Percentiles rank a stretch among this genome's conserved stretches.
These are phyloP conservation scores for Periplaneta americana DNA, from an alignment of 1,140 invertebrate species.

Conservation along the genomic window DNA sequence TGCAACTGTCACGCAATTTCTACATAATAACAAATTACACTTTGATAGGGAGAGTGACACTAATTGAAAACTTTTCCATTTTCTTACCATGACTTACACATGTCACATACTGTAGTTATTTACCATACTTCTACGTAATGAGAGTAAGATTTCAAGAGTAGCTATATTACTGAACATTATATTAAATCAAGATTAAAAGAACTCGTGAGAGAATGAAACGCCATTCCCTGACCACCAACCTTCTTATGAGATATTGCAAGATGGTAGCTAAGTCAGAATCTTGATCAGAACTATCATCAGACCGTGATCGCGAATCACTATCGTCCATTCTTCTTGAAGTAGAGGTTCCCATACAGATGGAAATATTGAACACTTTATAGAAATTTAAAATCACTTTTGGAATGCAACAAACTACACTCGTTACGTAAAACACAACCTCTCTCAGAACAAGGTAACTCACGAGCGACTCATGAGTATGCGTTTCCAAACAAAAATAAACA, in stretches of 20 bases:
- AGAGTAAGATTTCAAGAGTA: background rate
- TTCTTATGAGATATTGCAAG: conserved; percentile 40
- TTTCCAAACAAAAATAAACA: background rate
- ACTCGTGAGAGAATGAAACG: background rate
- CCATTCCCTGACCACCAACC: conserved; percentile 27
- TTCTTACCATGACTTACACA: background rate
- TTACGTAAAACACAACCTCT: background rate
- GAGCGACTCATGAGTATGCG: background rate
- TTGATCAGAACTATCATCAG: conserved; percentile 29
- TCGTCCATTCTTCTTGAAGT: conserved; percentile 26
- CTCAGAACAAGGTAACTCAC: background rate
- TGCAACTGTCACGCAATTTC: no score
- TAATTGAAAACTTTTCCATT: no score
- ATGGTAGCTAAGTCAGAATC: conserved; percentile 36
- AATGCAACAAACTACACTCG: background rate
- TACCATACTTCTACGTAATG: background rate
- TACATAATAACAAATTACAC: no score
- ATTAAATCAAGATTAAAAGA: background rate
- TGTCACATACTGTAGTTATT: background rate
- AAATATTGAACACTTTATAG: background rate
- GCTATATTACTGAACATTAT: background rate
- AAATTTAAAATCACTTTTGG: background rate
- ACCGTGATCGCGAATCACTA: conserved; percentile 21
- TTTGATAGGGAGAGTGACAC: no score
- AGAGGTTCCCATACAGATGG: conserved; percentile 26